Conservation (phyloP, 2,888 invertebrate genomes). For the Zygothrica quintamaculata region DNA sequence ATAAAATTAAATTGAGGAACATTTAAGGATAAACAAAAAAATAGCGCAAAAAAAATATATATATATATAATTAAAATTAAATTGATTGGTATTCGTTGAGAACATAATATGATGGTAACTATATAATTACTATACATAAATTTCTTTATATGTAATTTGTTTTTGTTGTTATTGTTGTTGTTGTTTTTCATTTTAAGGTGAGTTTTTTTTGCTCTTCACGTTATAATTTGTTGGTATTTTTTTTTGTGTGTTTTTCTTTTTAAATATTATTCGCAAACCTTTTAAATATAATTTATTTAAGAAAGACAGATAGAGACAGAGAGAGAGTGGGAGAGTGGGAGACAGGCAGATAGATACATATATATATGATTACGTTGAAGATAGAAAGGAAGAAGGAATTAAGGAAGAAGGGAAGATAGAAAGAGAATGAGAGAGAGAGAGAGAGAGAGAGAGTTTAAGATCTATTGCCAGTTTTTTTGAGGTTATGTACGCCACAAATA, state of each 20-base stretch:
- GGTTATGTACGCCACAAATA: slow-evolving; percentile 70
- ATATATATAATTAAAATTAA: slow-evolving; percentile 24
- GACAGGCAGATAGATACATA: not conserved
- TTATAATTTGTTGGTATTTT: too few species aligned
- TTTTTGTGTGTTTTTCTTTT: not conserved
- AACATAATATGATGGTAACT: slow-evolving; percentile 45
- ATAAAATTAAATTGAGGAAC: slow-evolving; percentile 71
- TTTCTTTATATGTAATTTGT: slow-evolving; percentile 3
- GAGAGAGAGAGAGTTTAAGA: not conserved
- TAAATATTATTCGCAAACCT: too few species aligned
- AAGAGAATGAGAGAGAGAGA: not conserved
- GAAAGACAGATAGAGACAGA: too few species aligned
- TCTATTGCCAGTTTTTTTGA: slow-evolving; percentile 35
- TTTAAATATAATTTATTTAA: too few species aligned
- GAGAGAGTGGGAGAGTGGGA: not conserved
- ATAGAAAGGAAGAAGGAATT: not conserved
- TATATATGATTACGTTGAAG: not conserved
- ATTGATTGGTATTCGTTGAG: slow-evolving; percentile 53
- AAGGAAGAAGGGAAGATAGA: not conserved
- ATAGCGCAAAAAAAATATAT: slow-evolving; percentile 12
- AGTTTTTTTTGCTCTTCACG: too few species aligned
- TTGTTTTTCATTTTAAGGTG: slow-evolving; percentile 2
- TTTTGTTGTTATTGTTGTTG: too few species aligned
- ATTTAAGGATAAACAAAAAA: slow-evolving; percentile 59
- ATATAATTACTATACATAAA: slow-evolving; percentile 27